These are phyloP conservation scores for Peromyscus melanophrys DNA, from an alignment of 2,797 vertebrate genomes.

Conservation along the genomic window DNA sequence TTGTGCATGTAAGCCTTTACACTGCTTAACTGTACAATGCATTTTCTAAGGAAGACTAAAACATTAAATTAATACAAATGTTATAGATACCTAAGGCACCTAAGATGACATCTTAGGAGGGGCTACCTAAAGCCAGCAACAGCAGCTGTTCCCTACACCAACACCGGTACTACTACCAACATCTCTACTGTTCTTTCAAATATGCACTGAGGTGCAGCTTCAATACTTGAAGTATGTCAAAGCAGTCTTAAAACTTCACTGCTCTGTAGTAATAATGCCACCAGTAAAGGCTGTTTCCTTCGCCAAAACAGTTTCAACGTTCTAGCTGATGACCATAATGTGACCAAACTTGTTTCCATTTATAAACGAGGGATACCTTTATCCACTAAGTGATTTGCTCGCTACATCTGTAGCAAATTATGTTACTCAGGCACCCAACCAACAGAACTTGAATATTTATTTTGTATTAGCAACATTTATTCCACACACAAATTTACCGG, in stretches of 20 bases:
- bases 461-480: neutral
- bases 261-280: conserved; percentile 38
- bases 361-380: neutral
- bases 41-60: neutral
- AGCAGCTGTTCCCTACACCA: neutral
- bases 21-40: neutral
- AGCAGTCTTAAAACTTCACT: neutral
- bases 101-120: neutral
- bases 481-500: neutral
- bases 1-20: conserved; percentile 24
- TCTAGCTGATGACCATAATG: conserved; percentile 21
- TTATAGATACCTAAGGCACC: neutral
- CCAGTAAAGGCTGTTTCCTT: conserved; percentile 48
- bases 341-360: conserved; percentile 39
- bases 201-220: neutral
- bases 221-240: conserved; percentile 11
- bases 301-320: conserved; percentile 28
- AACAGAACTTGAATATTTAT: neutral
- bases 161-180: neutral
- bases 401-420: conserved; percentile 15
- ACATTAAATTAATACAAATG: neutral
- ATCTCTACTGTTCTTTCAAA: conserved; percentile 26
- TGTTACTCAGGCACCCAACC: neutral
- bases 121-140: neutral
- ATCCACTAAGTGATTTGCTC: neutral